A percentile compares a stretch with the other conserved stretches of the same genome.
Evolutionary conservation across 2,888 invertebrate genomes (phyloP).

Genomic region (Cephus pulcher): DNA sequence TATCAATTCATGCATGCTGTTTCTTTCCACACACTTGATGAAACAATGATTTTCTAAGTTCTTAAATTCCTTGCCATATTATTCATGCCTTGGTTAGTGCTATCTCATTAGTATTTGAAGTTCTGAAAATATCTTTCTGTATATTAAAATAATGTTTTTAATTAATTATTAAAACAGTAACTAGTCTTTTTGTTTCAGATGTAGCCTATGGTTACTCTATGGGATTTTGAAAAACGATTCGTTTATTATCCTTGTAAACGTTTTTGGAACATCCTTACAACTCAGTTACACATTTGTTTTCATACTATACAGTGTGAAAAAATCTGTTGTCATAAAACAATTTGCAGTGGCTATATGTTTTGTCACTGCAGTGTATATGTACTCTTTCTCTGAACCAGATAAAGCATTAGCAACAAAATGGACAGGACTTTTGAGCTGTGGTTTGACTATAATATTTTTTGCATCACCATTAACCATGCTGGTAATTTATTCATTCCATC

Average conservation of each 20-base stretch:
- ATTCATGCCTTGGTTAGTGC: no score
- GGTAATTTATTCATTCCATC: slow-evolving; percentile 59
- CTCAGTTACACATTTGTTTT: slow-evolving; percentile 77
- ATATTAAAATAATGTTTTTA: not conserved
- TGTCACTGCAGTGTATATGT: slow-evolving; percentile 71
- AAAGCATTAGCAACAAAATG: slow-evolving; percentile 69
- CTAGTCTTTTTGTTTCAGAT: slow-evolving; percentile 68
- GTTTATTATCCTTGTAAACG: slow-evolving; percentile 81
- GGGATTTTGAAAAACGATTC: slow-evolving; percentile 79
- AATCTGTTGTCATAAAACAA: slow-evolving; percentile 74
- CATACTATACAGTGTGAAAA: slow-evolving; percentile 80
- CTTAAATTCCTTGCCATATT: not conserved
- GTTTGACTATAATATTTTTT: slow-evolving; percentile 82
- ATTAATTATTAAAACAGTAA: slow-evolving; percentile 7
- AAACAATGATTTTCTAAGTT: not conserved
- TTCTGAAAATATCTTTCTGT: not conserved
- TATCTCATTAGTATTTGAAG: no score
- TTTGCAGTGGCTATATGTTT: slow-evolving; percentile 69
- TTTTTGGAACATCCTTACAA: slow-evolving; percentile 79
- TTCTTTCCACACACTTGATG: not conserved
- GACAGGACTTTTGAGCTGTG: slow-evolving; percentile 79
- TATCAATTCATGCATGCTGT: not conserved
- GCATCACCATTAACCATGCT: slow-evolving; percentile 85
- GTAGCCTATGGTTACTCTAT: slow-evolving; percentile 84
- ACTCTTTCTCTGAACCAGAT: slow-evolving; percentile 71